phyloP scores from a whole-genome alignment of 2,797 vertebrate species.

The Balearica regulorum region DNA sequence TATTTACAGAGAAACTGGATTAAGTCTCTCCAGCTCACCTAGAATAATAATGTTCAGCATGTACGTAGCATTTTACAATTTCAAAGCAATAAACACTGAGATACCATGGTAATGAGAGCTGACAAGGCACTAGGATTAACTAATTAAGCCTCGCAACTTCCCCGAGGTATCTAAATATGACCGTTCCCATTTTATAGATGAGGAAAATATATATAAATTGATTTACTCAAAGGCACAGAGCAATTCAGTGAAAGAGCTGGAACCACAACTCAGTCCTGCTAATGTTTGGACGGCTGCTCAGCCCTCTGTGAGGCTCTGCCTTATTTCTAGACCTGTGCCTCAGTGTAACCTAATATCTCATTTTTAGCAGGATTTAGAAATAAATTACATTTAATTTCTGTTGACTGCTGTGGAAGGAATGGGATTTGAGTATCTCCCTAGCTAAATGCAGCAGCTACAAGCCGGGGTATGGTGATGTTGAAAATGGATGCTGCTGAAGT shows the following conservation, averaged over 20 bases:
- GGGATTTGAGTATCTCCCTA: not conserved
- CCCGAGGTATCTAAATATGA: not conserved
- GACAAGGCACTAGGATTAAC: slow-evolving; percentile 14
- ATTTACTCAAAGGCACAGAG: not conserved
- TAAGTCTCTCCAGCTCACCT: not conserved
- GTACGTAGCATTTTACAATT: slow-evolving; percentile 9
- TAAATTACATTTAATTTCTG: not conserved
- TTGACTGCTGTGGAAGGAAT: not conserved
- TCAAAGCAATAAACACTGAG: slow-evolving; percentile 13
- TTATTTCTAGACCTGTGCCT: not conserved
- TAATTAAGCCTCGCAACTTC: not conserved
- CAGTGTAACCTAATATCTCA: not conserved
- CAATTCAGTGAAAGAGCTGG: not conserved
- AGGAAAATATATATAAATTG: not conserved
- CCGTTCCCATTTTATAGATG: not conserved
- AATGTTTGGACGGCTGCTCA: not conserved
- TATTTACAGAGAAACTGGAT: not conserved
- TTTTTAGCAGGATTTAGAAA: not conserved
- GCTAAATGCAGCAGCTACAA: not conserved
- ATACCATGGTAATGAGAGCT: slow-evolving; percentile 12
- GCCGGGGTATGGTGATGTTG: not conserved
- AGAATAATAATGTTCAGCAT: not conserved
- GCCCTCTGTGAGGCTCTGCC: not conserved
- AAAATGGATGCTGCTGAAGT: not conserved
- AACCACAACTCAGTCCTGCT: not conserved